Conservation (phyloP, 2,113 vertebrate genomes). For the Corythornis madagascariensis region DNA sequence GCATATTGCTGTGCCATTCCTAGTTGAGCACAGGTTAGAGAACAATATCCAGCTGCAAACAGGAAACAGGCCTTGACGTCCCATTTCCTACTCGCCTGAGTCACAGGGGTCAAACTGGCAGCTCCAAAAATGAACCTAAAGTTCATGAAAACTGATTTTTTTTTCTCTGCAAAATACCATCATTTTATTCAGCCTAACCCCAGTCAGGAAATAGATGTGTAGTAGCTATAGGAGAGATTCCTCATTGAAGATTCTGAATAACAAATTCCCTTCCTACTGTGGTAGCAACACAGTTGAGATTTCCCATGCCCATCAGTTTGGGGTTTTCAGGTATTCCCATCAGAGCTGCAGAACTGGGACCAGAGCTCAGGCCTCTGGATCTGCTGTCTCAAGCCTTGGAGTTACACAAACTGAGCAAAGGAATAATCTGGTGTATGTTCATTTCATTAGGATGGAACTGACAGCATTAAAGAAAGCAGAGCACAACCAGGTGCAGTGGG, state of each 20-base stretch:
- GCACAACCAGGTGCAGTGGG: not conserved
- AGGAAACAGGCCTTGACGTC: slow-evolving; percentile 39
- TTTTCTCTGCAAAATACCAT: not conserved
- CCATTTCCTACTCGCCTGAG: not conserved
- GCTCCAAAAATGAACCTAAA: not conserved
- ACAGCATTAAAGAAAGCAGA: not conserved
- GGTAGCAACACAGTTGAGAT: not conserved
- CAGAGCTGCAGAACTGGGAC: not conserved
- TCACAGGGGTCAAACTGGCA: not conserved
- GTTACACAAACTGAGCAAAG: not conserved
- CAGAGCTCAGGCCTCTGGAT: not conserved
- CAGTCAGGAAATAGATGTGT: not conserved
- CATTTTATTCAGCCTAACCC: not conserved
- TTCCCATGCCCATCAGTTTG: not conserved
- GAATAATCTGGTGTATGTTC: not conserved
- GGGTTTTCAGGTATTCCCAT: not conserved
- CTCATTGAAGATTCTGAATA: not conserved
- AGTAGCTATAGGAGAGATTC: not conserved
- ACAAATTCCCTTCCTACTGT: not conserved
- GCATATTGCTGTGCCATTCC: not conserved
- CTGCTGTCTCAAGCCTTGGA: not conserved
- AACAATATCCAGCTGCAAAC: slow-evolving; percentile 34
- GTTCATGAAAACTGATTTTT: not conserved
- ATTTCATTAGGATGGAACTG: not conserved
- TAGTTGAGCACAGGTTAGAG: not conserved